phyloP scores from a whole-genome alignment of 2,113 vertebrate species.

The Hucho hucho region DNA sequence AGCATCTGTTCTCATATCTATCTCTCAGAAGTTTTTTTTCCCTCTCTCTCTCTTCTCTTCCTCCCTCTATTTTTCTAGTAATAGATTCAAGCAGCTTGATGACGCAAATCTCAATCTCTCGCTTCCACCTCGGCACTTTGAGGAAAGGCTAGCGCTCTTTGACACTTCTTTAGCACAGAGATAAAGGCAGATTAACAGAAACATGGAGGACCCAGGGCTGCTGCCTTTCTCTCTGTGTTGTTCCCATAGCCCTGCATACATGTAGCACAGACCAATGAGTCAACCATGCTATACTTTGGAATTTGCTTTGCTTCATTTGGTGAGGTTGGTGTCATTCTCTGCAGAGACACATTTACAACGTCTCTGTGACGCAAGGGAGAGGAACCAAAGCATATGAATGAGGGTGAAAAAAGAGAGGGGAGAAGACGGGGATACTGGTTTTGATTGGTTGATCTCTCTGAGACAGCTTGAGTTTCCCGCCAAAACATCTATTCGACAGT shows the following conservation, averaged over 20 bases:
- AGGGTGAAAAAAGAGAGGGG: neutral
- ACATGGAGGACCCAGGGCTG: slow-evolving; percentile 29
- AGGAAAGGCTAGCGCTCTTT: slow-evolving; percentile 58
- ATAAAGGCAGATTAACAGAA: slow-evolving; percentile 30
- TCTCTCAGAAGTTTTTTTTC: slow-evolving; percentile 50
- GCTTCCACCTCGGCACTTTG: slow-evolving; percentile 52
- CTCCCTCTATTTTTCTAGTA: slow-evolving; percentile 45
- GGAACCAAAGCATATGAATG: slow-evolving; percentile 5
- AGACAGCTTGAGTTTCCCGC: slow-evolving; percentile 28
- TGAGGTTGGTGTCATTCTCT: neutral
- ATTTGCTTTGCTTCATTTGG: slow-evolving; percentile 11
- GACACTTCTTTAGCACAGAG: slow-evolving; percentile 53
- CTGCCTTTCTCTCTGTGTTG: slow-evolving; percentile 14
- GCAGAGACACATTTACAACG: neutral
- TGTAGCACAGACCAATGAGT: neutral
- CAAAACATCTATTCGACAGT: slow-evolving; percentile 16
- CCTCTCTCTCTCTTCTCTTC: too few relatives aligned
- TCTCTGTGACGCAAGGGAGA: neutral
- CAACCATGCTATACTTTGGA: slow-evolving; percentile 16
- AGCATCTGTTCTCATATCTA: slow-evolving; percentile 26
- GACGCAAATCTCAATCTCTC: slow-evolving; percentile 52
- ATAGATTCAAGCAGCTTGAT: slow-evolving; percentile 64
- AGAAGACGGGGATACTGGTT: neutral
- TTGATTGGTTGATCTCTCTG: slow-evolving; percentile 29
- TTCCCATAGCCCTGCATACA: slow-evolving; percentile 11